Percentiles rank a stretch among this genome's conserved stretches.
These are phyloP conservation scores for Hedychridium roseum DNA, from an alignment of 2,888 invertebrate genomes.

Conservation along the genomic window DNA sequence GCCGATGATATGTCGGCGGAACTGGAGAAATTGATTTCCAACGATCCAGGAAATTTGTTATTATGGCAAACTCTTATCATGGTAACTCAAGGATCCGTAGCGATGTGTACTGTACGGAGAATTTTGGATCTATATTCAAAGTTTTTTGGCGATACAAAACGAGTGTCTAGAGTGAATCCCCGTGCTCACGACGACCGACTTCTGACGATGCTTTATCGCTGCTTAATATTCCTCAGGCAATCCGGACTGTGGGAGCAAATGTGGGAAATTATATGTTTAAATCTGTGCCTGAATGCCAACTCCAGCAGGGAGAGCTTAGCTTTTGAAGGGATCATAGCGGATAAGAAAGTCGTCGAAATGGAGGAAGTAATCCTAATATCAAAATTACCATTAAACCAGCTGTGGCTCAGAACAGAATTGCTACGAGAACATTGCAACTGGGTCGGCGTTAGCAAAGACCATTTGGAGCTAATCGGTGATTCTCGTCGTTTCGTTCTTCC, in stretches of 20 bases:
- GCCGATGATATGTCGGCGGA: conserved; percentile 68
- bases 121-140: conserved; percentile 69
- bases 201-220: conserved; percentile 65
- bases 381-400: conserved; percentile 75
- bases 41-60: conserved; percentile 61
- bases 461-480: conserved; percentile 67
- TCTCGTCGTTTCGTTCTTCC: conserved; percentile 73
- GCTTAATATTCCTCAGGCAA: conserved; percentile 71
- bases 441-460: conserved; percentile 67
- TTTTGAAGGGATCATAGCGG: conserved; percentile 57
- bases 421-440: conserved; percentile 78
- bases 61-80: conserved; percentile 68
- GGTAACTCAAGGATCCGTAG: conserved; percentile 69
- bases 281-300: conserved; percentile 72
- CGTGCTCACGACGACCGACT: conserved; percentile 48
- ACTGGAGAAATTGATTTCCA: conserved; percentile 64
- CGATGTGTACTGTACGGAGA: conserved; percentile 69
- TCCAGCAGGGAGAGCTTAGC: conserved; percentile 41
- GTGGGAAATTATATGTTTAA: conserved; percentile 75
- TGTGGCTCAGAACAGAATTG: conserved; percentile 80
- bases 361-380: conserved; percentile 72
- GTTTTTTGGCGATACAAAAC: conserved; percentile 64
- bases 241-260: conserved; percentile 80
- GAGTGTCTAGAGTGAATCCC: conserved; percentile 48
- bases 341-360: conserved; percentile 67